phyloP scores from a whole-genome alignment of 2,113 vertebrate genomes.

The Steatornis caripensis region DNA sequence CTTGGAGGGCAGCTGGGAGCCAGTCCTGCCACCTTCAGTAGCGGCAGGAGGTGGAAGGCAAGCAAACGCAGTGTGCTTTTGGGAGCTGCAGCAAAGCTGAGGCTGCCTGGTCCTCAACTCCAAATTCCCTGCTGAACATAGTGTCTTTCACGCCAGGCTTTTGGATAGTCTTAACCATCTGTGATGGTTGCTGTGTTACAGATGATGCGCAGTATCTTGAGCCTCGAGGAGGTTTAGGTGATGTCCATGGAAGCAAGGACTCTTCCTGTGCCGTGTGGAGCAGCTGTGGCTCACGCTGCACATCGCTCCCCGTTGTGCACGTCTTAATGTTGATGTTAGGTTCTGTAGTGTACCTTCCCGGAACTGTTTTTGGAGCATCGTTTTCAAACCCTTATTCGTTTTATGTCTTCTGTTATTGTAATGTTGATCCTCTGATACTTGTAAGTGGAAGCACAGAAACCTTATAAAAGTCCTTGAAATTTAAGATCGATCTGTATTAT shows the following conservation, averaged over 20 bases:
- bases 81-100: not conserved
- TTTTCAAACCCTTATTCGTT: not conserved
- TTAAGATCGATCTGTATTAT: not conserved
- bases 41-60: not conserved
- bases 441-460: not conserved
- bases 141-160: not conserved
- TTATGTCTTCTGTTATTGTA: not conserved
- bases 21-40: not conserved
- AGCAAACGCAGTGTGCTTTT: not conserved
- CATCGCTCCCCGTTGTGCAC: fast-evolving
- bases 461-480: not conserved
- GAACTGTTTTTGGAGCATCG: not conserved
- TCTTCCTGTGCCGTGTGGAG: not conserved
- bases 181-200: not conserved
- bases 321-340: not conserved
- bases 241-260: not conserved
- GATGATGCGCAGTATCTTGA: not conserved
- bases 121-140: not conserved
- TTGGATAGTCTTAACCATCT: not conserved
- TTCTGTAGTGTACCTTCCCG: not conserved
- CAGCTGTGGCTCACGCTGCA: not conserved
- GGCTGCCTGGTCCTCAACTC: not conserved
- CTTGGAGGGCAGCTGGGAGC: not conserved
- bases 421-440: not conserved
- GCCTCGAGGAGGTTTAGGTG: not conserved